These are phyloP conservation scores for Rotaria sp. DNA, from an alignment of 2,888 invertebrate genomes.

Conservation along the genomic window DNA sequence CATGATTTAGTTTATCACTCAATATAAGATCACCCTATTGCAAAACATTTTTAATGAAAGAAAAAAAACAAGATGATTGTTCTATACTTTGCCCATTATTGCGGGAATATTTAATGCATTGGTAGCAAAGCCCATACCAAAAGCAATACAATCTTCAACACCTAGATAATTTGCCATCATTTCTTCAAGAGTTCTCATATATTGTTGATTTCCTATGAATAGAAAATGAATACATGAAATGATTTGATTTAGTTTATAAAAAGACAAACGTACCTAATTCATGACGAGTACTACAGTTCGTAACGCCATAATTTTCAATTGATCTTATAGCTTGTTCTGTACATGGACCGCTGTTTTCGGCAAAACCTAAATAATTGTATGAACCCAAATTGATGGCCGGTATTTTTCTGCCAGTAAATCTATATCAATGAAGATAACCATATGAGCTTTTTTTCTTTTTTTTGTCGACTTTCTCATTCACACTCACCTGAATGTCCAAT, in stretches of 20 bases:
- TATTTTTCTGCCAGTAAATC: slow-evolving; percentile 67
- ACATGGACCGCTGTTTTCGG: slow-evolving; percentile 71
- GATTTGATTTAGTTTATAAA: background rate
- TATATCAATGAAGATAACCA: background rate
- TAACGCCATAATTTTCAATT: slow-evolving; percentile 68
- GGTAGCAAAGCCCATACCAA: slow-evolving; percentile 97
- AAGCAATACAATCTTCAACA: slow-evolving; percentile 82
- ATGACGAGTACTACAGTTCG: slow-evolving; percentile 47
- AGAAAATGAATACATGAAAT: background rate
- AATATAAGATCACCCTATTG: slow-evolving; percentile 71
- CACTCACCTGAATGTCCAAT: slow-evolving; percentile 76
- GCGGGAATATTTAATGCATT: slow-evolving; percentile 86
- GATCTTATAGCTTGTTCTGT: slow-evolving; percentile 69
- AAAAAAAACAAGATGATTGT: too few species aligned
- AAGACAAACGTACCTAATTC: slow-evolving; percentile 30
- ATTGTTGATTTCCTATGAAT: slow-evolving; percentile 58
- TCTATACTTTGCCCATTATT: slow-evolving; percentile 59
- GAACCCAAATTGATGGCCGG: slow-evolving; percentile 88
- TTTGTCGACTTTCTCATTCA: too few species aligned
- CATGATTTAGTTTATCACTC: slow-evolving; percentile 94
- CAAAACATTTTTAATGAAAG: background rate
- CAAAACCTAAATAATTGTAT: slow-evolving; percentile 96
- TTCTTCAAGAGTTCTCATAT: slow-evolving; percentile 74
- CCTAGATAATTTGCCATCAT: slow-evolving; percentile 79
- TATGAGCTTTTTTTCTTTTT: too few species aligned